A percentile compares a stretch with the other conserved stretches of the same genome.
These are phyloP conservation scores for Micromesistius poutassou DNA, from an alignment of 2,797 vertebrate genomes.

Conservation along the genomic window DNA sequence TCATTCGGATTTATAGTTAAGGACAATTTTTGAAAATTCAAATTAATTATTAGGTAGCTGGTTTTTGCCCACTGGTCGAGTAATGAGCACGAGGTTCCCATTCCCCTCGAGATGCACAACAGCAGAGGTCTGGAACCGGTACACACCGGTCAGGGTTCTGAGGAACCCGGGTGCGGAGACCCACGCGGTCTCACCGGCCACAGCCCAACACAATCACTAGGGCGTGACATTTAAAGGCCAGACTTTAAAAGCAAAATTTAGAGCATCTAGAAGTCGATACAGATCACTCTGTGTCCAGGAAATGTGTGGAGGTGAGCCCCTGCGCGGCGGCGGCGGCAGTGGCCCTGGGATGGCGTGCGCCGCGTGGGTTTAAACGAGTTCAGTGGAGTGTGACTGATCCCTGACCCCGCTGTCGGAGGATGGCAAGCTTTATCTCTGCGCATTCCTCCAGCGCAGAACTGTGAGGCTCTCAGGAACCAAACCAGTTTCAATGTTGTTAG, in stretches of 20 bases:
- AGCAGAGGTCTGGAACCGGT: background rate
- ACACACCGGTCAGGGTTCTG: background rate
- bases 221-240: background rate
- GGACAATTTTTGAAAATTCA: too few species aligned
- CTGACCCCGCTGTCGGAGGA: background rate
- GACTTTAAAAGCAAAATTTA: background rate
- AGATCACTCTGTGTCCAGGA: background rate
- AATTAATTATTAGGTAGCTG: too few species aligned
- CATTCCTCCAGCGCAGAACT: slow-evolving; percentile 33
- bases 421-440: slow-evolving; percentile 23
- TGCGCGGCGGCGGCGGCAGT: too few species aligned
- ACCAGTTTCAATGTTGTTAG: slow-evolving; percentile 45
- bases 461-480: slow-evolving; percentile 32
- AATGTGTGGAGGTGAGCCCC: background rate
- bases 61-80: too few species aligned
- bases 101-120: background rate
- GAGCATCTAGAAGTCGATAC: background rate
- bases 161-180: background rate
- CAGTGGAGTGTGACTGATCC: background rate
- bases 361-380: background rate
- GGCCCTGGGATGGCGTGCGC: background rate
- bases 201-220: background rate
- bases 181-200: too few species aligned
- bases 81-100: background rate
- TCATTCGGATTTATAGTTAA: too few species aligned